These are phyloP conservation scores for Marronus borbonicus DNA, from an alignment of 2,888 invertebrate genomes.

Conservation along the genomic window DNA sequence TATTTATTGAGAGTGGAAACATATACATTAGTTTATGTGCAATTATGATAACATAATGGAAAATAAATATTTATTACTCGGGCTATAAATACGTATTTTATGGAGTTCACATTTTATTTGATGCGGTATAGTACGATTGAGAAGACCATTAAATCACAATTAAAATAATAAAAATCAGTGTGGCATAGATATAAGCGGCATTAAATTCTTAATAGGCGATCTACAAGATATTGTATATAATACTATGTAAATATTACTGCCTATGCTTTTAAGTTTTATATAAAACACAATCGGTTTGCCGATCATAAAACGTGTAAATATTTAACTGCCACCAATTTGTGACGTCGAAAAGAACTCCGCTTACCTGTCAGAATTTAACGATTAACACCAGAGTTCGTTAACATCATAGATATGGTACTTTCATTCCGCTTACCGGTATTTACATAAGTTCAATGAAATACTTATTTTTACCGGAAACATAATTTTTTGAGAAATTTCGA, in stretches of 20 bases:
- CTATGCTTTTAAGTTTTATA: no score
- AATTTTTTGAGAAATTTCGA: neutral
- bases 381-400: neutral
- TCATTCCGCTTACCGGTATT: neutral
- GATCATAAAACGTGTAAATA: no score
- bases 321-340: no score
- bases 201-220: no score
- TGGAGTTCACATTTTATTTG: slow-evolving; percentile 1
- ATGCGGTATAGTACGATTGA: neutral
- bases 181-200: no score
- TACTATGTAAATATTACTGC: no score
- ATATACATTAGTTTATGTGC: neutral
- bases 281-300: no score
- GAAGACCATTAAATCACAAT: neutral
- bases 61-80: neutral
- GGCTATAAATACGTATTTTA: neutral
- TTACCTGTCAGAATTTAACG: neutral
- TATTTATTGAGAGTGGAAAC: neutral
- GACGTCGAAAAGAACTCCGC: no score
- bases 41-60: neutral
- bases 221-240: no score
- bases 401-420: neutral
- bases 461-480: neutral
- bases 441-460: neutral
- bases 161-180: no score